phyloP scores from a whole-genome alignment of 2,113 vertebrate species.

The Pelvicachromis taeniatus region DNA sequence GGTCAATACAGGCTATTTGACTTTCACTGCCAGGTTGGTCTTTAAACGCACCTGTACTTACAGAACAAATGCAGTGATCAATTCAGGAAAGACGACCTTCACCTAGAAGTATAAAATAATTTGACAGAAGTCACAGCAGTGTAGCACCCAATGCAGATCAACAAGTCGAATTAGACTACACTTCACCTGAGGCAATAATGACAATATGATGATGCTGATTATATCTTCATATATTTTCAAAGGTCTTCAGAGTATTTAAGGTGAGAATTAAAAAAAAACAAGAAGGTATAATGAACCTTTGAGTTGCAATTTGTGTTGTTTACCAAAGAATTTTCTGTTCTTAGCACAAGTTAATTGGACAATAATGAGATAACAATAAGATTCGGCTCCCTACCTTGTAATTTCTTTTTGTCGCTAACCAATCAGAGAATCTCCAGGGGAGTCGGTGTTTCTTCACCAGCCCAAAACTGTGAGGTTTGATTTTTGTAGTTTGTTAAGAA shows the following conservation, averaged over 20 bases:
- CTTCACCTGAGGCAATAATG: background rate
- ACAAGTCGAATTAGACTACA: background rate
- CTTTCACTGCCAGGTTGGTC: background rate
- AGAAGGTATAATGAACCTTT: background rate
- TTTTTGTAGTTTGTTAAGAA: background rate
- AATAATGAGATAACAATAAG: background rate
- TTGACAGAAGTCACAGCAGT: background rate
- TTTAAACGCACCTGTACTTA: background rate
- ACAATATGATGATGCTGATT: background rate
- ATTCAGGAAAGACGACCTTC: background rate
- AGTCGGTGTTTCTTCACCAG: background rate
- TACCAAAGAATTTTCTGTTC: background rate
- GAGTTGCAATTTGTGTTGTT: background rate
- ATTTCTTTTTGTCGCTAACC: background rate
- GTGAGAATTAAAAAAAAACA: background rate
- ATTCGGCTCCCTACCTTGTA: background rate
- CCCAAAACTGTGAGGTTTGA: background rate
- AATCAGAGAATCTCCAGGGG: conserved; percentile 9
- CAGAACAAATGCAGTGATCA: background rate
- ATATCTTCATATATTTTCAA: background rate
- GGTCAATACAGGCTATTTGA: background rate
- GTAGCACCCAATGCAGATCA: background rate
- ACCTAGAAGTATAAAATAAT: background rate
- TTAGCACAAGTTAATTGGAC: background rate
- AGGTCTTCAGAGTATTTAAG: background rate